Base-by-base conservation (phyloP, 2,113 vertebrate genomes). In the Tricholaema leucomelas region DNA sequence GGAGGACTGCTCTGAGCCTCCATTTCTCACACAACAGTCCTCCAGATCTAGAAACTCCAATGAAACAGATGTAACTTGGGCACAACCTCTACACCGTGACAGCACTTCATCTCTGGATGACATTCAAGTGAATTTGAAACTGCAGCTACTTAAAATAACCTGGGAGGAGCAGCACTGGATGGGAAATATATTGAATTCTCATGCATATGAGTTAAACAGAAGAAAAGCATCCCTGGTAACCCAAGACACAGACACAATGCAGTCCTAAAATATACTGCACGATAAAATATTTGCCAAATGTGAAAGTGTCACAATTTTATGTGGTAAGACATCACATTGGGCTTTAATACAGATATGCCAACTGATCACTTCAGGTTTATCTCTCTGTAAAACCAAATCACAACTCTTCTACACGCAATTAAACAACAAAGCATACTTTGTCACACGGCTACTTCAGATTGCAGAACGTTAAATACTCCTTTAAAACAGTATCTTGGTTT, bases 331-430 rank as follows among this genome's bases (percentile, higher is more conserved):
- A 48, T 48, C 46, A 48, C 15, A 48, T 16, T n/a, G 40, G 24
- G 21, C 42, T 65, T 77, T 58, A 65, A 69, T 35, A 55, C 3
- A 83, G 10, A 24, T 15, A 73, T 75, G 81, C 60, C 70, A 65
- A 88, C 36, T 75, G 70, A 48, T 48, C 46, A 48, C 17, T 48
- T 48, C 21, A 48, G 21, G 21, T 48, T 48, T 48, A 23, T 48
- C 46, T 48, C 21, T 48, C 46, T 48, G 21, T 21, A 48, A 48
- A 48, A 23, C 46, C 40, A 48, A 21, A 48, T 48, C 46, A 48
- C 46, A 48, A 48, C 46, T 48, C 46, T 48, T 48, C 72, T 46
- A 71, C 15, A 25, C 25, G 88, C 76, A 96, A 92, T 94, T 96
- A 88, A 97, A 94, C 56, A 73, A 89, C 31, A 55, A 30, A 27